Conservation (phyloP, 1,140 invertebrate genomes). For the Dryas iulia region DNA sequence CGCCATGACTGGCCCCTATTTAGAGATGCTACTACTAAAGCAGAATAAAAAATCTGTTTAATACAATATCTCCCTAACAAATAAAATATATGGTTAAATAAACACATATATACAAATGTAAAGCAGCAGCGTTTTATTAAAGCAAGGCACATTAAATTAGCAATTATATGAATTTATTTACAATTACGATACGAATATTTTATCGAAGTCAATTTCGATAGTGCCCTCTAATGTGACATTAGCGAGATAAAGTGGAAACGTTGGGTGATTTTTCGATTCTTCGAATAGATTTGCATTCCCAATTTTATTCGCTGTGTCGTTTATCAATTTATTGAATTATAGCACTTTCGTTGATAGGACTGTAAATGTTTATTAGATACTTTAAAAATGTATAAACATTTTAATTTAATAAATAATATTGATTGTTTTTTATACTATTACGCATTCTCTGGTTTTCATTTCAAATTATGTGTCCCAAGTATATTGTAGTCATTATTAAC, state of each 20-base stretch:
- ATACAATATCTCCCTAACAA: too few relatives aligned
- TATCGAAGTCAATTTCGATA: slow-evolving; percentile 75
- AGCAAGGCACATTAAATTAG: slow-evolving; percentile 55
- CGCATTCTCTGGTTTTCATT: too few relatives aligned
- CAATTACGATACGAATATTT: slow-evolving; percentile 65
- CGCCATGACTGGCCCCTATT: not conserved
- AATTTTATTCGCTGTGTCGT: slow-evolving; percentile 39
- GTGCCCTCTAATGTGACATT: slow-evolving; percentile 53
- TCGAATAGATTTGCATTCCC: slow-evolving; percentile 62
- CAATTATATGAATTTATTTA: slow-evolving; percentile 69
- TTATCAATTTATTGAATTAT: slow-evolving; percentile 23
- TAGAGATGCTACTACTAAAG: not conserved
- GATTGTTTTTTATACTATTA: too few relatives aligned
- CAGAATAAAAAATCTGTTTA: too few relatives aligned
- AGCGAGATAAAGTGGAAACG: slow-evolving; percentile 63
- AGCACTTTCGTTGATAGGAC: not conserved
- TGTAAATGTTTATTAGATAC: not conserved
- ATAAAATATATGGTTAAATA: too few relatives aligned
- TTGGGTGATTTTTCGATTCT: slow-evolving; percentile 61
- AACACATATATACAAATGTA: not conserved
- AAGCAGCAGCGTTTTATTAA: slow-evolving; percentile 7
- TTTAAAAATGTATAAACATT: not conserved
- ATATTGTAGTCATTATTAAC: too few relatives aligned
- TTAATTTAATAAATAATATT: too few relatives aligned
- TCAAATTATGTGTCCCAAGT: too few relatives aligned